Conservation (phyloP, 2,113 vertebrate genomes). For the Sphyrna mokarran region DNA sequence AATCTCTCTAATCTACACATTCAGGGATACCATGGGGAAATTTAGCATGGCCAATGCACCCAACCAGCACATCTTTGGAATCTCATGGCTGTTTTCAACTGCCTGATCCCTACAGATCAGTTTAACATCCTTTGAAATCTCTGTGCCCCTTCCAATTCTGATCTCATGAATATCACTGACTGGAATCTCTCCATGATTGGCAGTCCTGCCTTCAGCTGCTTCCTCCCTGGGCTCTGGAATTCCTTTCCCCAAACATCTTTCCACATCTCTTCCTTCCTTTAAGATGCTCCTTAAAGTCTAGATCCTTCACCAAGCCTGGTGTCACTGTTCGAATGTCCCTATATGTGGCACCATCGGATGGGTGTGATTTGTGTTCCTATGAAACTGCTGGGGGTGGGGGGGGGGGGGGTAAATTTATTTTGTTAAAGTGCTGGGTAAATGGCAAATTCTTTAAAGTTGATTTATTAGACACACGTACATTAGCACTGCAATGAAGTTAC, state of each 20-base stretch:
- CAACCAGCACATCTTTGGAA: too few relatives aligned
- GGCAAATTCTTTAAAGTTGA: too few relatives aligned
- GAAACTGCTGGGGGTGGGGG: neutral
- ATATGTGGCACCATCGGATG: neutral
- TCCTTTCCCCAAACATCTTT: neutral
- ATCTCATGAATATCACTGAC: neutral
- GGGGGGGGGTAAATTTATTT: too few relatives aligned
- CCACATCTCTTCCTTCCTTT: neutral
- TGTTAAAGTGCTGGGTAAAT: too few relatives aligned
- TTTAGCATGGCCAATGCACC: too few relatives aligned
- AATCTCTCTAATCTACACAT: too few relatives aligned
- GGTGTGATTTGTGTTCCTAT: neutral
- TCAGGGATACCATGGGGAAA: too few relatives aligned
- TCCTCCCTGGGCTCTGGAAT: neutral
- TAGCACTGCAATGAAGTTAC: too few relatives aligned
- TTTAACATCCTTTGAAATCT: neutral
- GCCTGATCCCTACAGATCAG: neutral
- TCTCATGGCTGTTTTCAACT: neutral
- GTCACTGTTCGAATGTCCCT: neutral
- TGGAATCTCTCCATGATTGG: neutral
- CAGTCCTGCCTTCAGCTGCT: neutral
- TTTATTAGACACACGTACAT: too few relatives aligned
- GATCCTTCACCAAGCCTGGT: neutral
- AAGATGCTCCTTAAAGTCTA: neutral
- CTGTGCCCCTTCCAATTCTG: neutral